These are phyloP conservation scores for Theocolax elegans DNA, from an alignment of 1,140 invertebrate genomes.

Conservation along the genomic window DNA sequence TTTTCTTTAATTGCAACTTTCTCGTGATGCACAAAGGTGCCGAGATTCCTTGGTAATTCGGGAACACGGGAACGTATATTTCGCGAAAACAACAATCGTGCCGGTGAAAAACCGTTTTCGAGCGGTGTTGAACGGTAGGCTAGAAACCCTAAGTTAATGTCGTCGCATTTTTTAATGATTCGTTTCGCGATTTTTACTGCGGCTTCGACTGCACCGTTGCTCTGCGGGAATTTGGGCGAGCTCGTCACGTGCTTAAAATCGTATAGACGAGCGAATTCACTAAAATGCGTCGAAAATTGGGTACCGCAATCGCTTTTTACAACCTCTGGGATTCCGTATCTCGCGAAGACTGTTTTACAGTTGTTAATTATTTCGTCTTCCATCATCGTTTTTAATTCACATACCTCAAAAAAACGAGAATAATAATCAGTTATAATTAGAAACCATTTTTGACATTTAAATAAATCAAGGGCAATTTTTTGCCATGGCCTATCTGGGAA, in stretches of 20 bases:
- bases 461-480: slow-evolving; percentile 56
- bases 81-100: not conserved
- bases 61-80: too few relatives aligned
- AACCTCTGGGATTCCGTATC: slow-evolving; percentile 47
- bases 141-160: not conserved
- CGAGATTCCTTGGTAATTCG: not conserved
- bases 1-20: not conserved
- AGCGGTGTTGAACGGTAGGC: slow-evolving; percentile 14
- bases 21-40: not conserved
- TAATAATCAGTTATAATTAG: slow-evolving; percentile 49
- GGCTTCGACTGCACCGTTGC: slow-evolving; percentile 51
- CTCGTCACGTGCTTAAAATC: too few relatives aligned
- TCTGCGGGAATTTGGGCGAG: slow-evolving; percentile 48
- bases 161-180: slow-evolving; percentile 47
- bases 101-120: too few relatives aligned
- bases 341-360: slow-evolving; percentile 43
- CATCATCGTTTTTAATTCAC: slow-evolving; percentile 33
- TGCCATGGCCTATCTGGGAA: slow-evolving; percentile 51
- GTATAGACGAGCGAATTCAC: slow-evolving; percentile 33
- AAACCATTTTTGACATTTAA: slow-evolving; percentile 46
- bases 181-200: slow-evolving; percentile 46
- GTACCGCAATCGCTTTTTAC: slow-evolving; percentile 44
- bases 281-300: slow-evolving; percentile 35
- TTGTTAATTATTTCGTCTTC: too few relatives aligned
- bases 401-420: slow-evolving; percentile 45